Base-by-base conservation (phyloP, 2,113 vertebrate genomes). In the Hystrix cristata region DNA sequence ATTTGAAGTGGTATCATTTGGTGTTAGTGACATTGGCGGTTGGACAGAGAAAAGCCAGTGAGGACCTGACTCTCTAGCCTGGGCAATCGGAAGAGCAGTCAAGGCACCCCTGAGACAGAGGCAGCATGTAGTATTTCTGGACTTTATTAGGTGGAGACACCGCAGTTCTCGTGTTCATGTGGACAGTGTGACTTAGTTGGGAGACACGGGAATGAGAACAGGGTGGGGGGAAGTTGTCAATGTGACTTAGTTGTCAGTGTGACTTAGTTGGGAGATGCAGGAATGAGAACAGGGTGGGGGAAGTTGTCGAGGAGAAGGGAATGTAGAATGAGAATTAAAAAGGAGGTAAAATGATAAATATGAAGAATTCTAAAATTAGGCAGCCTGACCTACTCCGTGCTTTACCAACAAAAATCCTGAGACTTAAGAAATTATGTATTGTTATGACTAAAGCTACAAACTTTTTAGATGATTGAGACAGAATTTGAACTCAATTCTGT, bases 401-500 rank as follows among this genome's bases (percentile, higher is more conserved):
- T 79, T 86, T 69, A 43, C 43, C 67, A 74, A 74, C 14, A 76
- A 69, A 57, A 64, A 65, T 89, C 11, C 5, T 15, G 57, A 34
- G n/a, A 69, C 51, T 23, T 86, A 79, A 81, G 59, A 85, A 76
- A 19, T 74, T 62, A n/a, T 38, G 9, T 23, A 31, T 15, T 57
- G 38, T 76, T 80, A 4, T 62, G 51, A 74, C 15, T 67, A 25
- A 85, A 80, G 18, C 25, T 57, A 38, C 8, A 15, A 29, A 55
- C 27, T 1, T 43, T 34, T 86, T 3, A 57, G 55, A 21, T 34
- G 16, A 25, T 48, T 96, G 38, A 64, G 43, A 31, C 34, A 9
- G 48, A 19, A 84, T 55, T 84, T 86, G 59, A 93, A 93, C 16
- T 96, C 51, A 74, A 10, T 74, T 31, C 16, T 74, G n/a, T 74